Conservation (phyloP, 2,888 invertebrate genomes). For the Leucophora obtusa region DNA sequence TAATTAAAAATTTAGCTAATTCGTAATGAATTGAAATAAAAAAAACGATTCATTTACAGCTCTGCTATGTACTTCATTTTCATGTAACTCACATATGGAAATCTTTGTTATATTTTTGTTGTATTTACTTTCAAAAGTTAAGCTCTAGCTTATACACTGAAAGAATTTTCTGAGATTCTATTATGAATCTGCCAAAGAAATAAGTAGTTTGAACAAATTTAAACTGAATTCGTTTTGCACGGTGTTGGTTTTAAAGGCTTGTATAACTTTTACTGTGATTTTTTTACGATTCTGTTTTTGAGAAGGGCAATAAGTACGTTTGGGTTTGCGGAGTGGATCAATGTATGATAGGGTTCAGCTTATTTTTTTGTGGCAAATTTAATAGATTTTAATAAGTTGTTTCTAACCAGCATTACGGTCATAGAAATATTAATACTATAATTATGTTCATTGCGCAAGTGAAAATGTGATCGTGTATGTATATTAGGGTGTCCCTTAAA, state of each 20-base stretch:
- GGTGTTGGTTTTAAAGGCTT: constrained; percentile 22
- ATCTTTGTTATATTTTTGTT: constrained; percentile 15
- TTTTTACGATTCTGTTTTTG: background rate
- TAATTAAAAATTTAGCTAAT: too few species aligned
- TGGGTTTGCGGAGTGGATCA: background rate
- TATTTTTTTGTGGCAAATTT: too few species aligned
- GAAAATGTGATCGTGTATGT: too few species aligned
- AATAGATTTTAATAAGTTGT: too few species aligned
- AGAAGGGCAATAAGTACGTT: background rate
- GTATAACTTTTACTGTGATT: constrained; percentile 22
- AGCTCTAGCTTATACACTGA: constrained; percentile 17
- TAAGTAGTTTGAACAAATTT: background rate
- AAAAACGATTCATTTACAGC: too few species aligned
- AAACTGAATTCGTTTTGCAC: background rate
- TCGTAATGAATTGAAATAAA: too few species aligned
- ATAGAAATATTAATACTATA: too few species aligned
- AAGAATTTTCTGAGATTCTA: background rate
- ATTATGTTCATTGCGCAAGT: too few species aligned
- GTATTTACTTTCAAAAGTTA: background rate
- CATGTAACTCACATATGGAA: constrained; percentile 44
- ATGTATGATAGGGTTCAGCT: too few species aligned
- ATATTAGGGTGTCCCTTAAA: too few species aligned
- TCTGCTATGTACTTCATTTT: constrained; percentile 3
- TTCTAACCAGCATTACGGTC: too few species aligned
- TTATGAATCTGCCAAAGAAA: background rate